Evolutionary conservation across 2,797 vertebrate species (phyloP).

Genomic region (Sebastiscus tertius): DNA sequence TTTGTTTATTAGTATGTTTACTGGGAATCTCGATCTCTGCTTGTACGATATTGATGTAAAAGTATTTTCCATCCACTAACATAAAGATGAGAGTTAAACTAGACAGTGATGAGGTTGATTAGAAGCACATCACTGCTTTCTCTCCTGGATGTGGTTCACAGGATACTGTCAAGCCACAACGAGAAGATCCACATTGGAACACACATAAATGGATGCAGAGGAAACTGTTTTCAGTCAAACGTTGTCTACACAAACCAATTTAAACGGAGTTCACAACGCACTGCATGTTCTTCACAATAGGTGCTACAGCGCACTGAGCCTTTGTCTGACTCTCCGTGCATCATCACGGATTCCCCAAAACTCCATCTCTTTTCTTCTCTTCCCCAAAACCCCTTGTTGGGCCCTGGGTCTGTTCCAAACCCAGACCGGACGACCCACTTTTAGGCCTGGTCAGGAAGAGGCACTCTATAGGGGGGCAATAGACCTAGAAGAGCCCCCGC

Average conservation of each 20-base stretch:
- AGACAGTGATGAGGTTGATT: not conserved
- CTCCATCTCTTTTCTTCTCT: constrained; percentile 11
- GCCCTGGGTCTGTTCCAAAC: constrained; percentile 50
- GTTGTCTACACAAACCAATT: not conserved
- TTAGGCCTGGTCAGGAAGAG: constrained; percentile 52
- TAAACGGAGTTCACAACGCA: not conserved
- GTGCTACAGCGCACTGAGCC: constrained; percentile 28
- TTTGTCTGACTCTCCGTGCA: constrained; percentile 36
- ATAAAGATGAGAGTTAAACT: not conserved
- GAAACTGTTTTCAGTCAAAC: not conserved
- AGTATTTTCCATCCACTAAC: not conserved
- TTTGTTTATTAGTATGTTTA: not conserved
- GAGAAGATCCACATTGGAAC: not conserved
- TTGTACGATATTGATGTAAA: not conserved
- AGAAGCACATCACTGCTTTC: not conserved
- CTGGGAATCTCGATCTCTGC: not conserved
- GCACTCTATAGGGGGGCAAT: constrained; percentile 52
- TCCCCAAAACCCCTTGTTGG: constrained; percentile 20
- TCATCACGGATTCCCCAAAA: constrained; percentile 17
- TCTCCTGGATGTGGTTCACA: not conserved
- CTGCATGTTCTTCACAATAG: not conserved
- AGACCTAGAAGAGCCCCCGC: constrained; percentile 65
- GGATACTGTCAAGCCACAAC: not conserved
- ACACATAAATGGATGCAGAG: not conserved
- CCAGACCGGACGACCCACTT: constrained; percentile 78